A percentile compares a stretch with the other conserved stretches of the same genome.
Evolutionary conservation across 2,797 vertebrate genomes (phyloP).

Genomic region (Rachycentron canadum): DNA sequence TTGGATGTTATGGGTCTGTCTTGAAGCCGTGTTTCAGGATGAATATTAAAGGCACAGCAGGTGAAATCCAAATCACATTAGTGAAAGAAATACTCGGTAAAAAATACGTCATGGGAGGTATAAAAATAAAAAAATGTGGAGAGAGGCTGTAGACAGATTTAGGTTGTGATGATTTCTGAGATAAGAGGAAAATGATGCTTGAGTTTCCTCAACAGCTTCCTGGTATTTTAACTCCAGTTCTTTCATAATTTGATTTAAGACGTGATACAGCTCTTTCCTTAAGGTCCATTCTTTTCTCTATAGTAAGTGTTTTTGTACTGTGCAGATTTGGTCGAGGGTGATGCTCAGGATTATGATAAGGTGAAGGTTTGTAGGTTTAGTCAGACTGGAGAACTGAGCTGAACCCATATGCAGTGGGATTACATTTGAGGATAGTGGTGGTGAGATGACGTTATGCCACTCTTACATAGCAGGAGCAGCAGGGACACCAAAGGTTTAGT

Average conservation of each 20-base stretch:
- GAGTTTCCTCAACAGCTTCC: constrained; percentile 27
- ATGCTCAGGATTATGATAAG: neutral
- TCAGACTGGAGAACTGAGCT: neutral
- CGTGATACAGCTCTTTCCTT: constrained; percentile 7
- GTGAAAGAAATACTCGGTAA: neutral
- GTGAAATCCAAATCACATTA: neutral
- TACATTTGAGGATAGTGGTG: neutral
- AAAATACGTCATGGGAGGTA: constrained; percentile 1
- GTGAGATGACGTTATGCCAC: too few relatives aligned
- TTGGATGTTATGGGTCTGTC: accelerated
- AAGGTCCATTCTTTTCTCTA: neutral
- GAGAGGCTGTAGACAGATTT: constrained; percentile 54
- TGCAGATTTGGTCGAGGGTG: neutral
- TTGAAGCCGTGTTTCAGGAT: neutral
- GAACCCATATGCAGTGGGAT: neutral
- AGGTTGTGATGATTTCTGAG: constrained; percentile 49
- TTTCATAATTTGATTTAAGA: constrained; percentile 21
- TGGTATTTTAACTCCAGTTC: constrained; percentile 31
- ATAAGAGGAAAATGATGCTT: constrained; percentile 26
- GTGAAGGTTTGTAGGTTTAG: neutral
- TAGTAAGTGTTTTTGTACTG: neutral
- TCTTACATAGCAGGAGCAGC: neutral
- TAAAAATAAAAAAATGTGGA: constrained; percentile 11
- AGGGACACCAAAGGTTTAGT: too few relatives aligned
- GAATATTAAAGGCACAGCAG: neutral